phyloP scores from a whole-genome alignment of 2,888 invertebrate species.

The Resseliella maxima region DNA sequence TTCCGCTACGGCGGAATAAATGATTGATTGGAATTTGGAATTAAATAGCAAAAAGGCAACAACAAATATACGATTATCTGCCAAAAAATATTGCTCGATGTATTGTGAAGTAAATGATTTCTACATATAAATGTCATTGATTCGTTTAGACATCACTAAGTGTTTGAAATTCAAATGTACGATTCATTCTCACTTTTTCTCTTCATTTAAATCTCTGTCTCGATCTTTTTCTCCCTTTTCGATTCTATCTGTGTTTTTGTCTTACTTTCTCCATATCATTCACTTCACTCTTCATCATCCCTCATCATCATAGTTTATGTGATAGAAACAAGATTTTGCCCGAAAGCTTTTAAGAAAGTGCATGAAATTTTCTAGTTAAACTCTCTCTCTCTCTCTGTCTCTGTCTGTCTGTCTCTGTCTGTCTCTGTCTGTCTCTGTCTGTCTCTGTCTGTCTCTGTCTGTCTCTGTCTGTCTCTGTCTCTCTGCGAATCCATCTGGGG shows the following conservation, averaged over 20 bases:
- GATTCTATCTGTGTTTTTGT: too few species aligned
- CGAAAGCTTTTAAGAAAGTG: neutral
- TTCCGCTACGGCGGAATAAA: constrained; percentile 45
- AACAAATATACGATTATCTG: constrained; percentile 37
- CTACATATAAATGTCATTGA: constrained; percentile 24
- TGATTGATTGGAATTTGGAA: constrained; percentile 35
- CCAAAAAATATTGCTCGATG: constrained; percentile 51
- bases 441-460: too few species aligned
- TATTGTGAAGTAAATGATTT: constrained; percentile 44
- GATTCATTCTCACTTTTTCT: too few species aligned
- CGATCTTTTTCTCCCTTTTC: neutral
- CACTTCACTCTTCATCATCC: neutral
- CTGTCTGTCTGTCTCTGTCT: too few species aligned
- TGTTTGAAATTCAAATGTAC: neutral
- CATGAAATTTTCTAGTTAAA: neutral
- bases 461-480: too few species aligned
- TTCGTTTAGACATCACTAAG: neutral
- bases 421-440: too few species aligned
- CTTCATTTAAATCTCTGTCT: neutral
- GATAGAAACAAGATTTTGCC: neutral
- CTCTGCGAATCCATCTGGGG: too few species aligned
- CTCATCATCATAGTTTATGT: neutral
- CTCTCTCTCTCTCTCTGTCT: too few species aligned
- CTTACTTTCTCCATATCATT: too few species aligned
- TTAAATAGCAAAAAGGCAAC: constrained; percentile 27